phyloP scores from a whole-genome alignment of 1,140 invertebrate genomes.

The Zaprionus tsacasi region DNA sequence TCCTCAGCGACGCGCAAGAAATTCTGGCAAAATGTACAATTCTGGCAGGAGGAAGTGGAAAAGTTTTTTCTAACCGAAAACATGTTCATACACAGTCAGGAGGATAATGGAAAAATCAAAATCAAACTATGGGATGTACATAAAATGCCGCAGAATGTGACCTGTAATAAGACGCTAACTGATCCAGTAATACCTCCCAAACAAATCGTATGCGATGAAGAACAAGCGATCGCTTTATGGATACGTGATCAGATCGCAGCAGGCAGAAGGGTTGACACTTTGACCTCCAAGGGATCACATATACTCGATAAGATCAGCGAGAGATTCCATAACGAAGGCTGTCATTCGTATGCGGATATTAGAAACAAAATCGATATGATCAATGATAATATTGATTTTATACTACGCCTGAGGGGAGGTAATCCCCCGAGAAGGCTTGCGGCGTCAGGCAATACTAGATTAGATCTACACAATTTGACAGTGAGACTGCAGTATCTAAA shows the following conservation, averaged over 20 bases:
- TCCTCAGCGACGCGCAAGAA: background rate
- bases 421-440: background rate
- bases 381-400: conserved; percentile 47
- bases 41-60: conserved; percentile 38
- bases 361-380: conserved; percentile 54
- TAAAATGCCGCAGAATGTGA: conserved; percentile 15
- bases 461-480: conserved; percentile 37
- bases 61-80: conserved; percentile 28
- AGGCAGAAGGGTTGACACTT: background rate
- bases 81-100: conserved; percentile 7
- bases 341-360: conserved; percentile 50
- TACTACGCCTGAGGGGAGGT: conserved; percentile 16
- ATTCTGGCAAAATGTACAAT: conserved; percentile 18
- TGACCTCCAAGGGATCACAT: background rate
- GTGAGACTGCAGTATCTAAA: conserved; percentile 38
- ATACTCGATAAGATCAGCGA: background rate
- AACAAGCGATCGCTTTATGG: conserved; percentile 27
- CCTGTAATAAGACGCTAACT: background rate
- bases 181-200: no score
- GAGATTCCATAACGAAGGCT: background rate
- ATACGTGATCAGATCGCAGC: conserved; percentile 29
- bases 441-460: conserved; percentile 5
- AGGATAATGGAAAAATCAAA: background rate
- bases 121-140: conserved; percentile 37
- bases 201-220: background rate